Evolutionary conservation across 2,888 invertebrate species (phyloP).

Genomic region (Pyrgus malvae): DNA sequence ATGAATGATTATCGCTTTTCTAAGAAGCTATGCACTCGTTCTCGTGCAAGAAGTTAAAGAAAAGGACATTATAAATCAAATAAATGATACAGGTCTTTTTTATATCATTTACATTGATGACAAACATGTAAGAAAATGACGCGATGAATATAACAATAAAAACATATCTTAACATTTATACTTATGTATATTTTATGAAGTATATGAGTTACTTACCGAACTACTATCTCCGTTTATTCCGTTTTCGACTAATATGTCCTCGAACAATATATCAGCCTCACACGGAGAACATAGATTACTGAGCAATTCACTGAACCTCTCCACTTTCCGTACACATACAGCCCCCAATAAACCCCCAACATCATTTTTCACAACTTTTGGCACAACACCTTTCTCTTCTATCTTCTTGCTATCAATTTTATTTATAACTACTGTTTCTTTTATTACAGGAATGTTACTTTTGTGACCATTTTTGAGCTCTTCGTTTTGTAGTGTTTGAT

Average conservation of each 20-base stretch:
- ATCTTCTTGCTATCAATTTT: conserved; percentile 49
- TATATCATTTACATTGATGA: no score
- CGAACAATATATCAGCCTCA: conserved; percentile 72
- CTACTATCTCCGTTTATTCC: conserved; percentile 59
- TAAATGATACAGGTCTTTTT: no score
- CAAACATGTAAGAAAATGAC: no score
- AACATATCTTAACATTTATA: no score
- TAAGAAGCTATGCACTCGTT: no score
- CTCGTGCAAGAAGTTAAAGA: no score
- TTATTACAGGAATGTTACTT: conserved; percentile 54
- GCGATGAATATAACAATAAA: no score
- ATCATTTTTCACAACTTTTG: conserved; percentile 58
- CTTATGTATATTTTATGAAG: no score
- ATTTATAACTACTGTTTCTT: conserved; percentile 51
- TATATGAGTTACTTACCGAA: conserved; percentile 52
- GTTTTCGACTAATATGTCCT: conserved; percentile 71
- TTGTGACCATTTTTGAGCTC: conserved; percentile 61
- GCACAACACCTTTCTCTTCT: conserved; percentile 70
- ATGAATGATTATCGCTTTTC: no score
- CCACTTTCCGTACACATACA: conserved; percentile 77
- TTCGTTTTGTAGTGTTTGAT: conserved; percentile 37
- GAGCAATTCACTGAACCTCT: conserved; percentile 77
- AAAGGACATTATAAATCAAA: no score
- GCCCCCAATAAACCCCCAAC: conserved; percentile 65
- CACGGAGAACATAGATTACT: conserved; percentile 76